phyloP scores from a whole-genome alignment of 2,797 vertebrate species.

The Aythya fuligula region DNA sequence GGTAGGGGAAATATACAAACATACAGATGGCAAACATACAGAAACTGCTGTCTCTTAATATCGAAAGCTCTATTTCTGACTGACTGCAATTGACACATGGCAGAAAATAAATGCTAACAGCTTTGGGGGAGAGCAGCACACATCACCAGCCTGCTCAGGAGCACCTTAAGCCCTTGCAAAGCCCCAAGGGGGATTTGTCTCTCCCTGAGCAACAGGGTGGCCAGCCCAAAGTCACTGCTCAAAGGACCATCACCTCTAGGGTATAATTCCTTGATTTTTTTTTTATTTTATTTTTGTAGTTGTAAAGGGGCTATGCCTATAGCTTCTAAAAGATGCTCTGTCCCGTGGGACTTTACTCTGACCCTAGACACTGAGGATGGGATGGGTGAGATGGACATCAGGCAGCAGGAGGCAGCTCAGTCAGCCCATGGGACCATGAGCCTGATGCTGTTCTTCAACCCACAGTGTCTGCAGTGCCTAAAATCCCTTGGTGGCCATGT shows the following conservation, averaged over 20 bases:
- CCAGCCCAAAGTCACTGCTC: not conserved
- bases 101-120: not conserved
- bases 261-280: not conserved
- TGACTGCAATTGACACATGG: not conserved
- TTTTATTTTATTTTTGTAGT: not conserved
- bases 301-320: not conserved
- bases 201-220: not conserved
- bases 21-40: constrained; percentile 64
- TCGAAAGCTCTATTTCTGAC: not conserved
- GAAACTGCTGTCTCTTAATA: constrained; percentile 11
- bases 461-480: not conserved
- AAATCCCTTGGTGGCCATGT: not conserved
- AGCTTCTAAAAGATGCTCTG: not conserved
- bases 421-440: not conserved
- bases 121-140: not conserved
- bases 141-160: not conserved
- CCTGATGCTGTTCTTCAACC: not conserved
- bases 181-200: not conserved
- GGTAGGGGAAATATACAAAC: constrained; percentile 72
- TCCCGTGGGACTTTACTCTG: fast-evolving
- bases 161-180: not conserved
- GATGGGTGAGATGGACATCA: fast-evolving
- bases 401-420: not conserved
- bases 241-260: no score
- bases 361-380: fast-evolving